Evolutionary conservation across 1,140 invertebrate species (phyloP).

Genomic region (Mercenaria mercenaria): DNA sequence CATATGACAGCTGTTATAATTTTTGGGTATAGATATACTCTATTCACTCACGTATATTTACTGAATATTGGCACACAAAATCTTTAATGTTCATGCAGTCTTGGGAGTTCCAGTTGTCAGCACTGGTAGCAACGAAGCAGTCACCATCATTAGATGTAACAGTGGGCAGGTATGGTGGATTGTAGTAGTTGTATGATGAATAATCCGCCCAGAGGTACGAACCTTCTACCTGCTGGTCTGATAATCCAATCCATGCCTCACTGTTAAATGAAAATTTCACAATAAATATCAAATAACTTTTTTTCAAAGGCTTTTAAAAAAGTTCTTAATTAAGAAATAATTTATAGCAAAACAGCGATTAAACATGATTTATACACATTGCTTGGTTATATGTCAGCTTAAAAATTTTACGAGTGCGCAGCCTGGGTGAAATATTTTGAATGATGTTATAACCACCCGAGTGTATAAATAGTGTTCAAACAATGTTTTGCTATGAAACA

Average conservation of each 20-base stretch:
- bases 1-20: too few species aligned
- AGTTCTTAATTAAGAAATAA: too few species aligned
- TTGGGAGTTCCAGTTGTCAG: conserved; percentile 6
- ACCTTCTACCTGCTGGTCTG: neutral
- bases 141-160: neutral
- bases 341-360: too few species aligned
- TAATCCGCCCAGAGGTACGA: conserved; percentile 41
- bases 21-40: too few species aligned
- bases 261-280: neutral
- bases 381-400: too few species aligned
- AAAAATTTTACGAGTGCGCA: too few species aligned
- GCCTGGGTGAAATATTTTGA: too few species aligned
- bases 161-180: neutral
- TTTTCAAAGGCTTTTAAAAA: neutral
- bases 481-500: too few species aligned
- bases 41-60: conserved; percentile 38
- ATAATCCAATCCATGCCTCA: conserved; percentile 53
- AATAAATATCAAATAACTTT: neutral
- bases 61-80: conserved; percentile 59
- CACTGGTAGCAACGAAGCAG: conserved; percentile 29
- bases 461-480: too few species aligned
- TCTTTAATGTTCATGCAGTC: neutral
- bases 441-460: too few species aligned
- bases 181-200: conserved; percentile 14
- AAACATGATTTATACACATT: neutral